Evolutionary conservation across 2,797 vertebrate genomes (phyloP).

Genomic region (Neostethus bicornis): DNA sequence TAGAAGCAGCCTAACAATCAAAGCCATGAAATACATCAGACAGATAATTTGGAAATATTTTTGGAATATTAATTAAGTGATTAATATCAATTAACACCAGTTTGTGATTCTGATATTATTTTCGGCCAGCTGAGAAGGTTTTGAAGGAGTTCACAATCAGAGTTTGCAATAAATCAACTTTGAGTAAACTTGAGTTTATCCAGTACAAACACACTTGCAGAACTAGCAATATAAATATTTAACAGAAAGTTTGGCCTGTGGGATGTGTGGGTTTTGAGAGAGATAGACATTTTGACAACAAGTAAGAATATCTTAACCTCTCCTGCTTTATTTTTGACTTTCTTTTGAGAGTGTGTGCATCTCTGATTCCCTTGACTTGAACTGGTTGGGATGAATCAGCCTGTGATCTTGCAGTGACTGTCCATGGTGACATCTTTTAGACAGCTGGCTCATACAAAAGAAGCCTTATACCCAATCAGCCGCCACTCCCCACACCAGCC

Average conservation of each 20-base stretch:
- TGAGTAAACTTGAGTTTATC: background rate
- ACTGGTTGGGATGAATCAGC: constrained; percentile 33
- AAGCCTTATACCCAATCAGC: constrained; percentile 65
- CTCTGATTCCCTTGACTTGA: constrained; percentile 4
- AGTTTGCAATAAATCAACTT: background rate
- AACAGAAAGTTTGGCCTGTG: constrained; percentile 7
- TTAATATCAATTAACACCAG: no score
- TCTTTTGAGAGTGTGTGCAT: background rate
- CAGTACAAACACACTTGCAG: background rate
- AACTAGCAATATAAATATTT: background rate
- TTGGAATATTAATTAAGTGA: no score
- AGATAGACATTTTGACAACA: constrained; percentile 1
- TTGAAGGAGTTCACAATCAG: no score
- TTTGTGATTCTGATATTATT: no score
- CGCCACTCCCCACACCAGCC: constrained; percentile 50
- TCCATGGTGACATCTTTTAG: constrained; percentile 56
- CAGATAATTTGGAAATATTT: no score
- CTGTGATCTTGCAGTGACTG: constrained; percentile 32
- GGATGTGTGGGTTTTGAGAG: background rate
- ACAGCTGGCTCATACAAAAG: constrained; percentile 58
- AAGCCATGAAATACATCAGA: no score
- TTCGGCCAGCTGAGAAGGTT: no score
- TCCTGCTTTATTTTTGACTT: background rate
- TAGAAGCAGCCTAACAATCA: no score
- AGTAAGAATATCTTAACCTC: background rate